Evolutionary conservation across 2,113 vertebrate genomes (phyloP), one percentile per base, ranked within the genome.

Genomic region (Notechis scutatus): DNA sequence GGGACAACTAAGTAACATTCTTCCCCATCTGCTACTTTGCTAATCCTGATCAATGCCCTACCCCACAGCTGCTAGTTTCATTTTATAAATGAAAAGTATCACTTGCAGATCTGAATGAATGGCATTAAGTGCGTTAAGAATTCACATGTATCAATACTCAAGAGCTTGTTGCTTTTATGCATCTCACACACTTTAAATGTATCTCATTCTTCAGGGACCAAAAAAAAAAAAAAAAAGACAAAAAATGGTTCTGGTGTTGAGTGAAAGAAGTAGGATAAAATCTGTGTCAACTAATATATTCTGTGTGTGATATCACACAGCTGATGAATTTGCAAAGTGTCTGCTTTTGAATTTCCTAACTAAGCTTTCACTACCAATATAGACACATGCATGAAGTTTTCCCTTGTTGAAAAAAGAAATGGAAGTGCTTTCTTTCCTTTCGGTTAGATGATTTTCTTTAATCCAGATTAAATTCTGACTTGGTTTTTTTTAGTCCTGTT

Each of bases 401-500:
- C 39, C 3, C 24, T 54, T n/a, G 6, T 89, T 89, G 54, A 57
- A 18, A 23, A 47, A 89, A 14, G 23, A 29, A 81, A 7, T 21
- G 23, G 39, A 55, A 29, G 29, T 89, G 24, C 26, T 92, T 42
- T 88, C 23, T 81, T 92, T 45, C 24, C 50, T 10, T 81, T 85
- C 45, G 52, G 50, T 4, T n/a, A 56, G 50, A 61, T 89, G 39
- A 24, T 87, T n/a, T 56, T 81, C 59, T 85, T 89, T 81, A 81
- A n/a, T 92, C 42, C 20, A 56, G 52, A 85, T 92, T 45, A 47
- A 92, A 89, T 57, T 39, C 52, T 57, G 87, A 92, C 2, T 88
- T 39, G n/a, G 87, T 45, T 64, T 86, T 91, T 39, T 86, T 92
- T n/a, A 87, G 91, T 42, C 26, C 59, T 92, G 91, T 92, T 92